Evolutionary conservation across 2,113 vertebrate species (phyloP), one percentile per base, ranked within the genome.

Genomic region (Hepsetus odoe): DNA sequence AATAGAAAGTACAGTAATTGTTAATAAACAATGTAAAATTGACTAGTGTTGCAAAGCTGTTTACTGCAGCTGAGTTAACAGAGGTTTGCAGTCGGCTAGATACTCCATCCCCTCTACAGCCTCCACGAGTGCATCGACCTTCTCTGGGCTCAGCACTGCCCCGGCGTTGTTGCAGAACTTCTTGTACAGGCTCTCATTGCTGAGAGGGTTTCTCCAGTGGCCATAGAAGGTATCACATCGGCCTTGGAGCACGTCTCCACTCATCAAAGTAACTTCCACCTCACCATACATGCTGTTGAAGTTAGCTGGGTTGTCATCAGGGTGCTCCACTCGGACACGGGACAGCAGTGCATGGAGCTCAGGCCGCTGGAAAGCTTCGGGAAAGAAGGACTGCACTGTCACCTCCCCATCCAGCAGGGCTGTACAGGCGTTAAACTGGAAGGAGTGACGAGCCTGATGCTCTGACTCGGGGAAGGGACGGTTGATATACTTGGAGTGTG

Each of bases 141-240:
- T 91, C 49, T 89, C 90, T 9, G 87, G 80, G 0, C 89, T 80
- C 53, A 96, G 89, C 44, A 95, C 94, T 0, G 81, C 68, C 1
- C 88, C 89, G 0, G 94, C 95, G 0, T 96, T 97, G 83, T 82
- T 87, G 1, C 88, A 78, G 72, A 97, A 97, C 86, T 96, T 97
- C 85, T 90, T 94, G 66, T 86, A 87, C 71, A 97, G 90, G 0
- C 94, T 94, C 72, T 95, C 93, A 3, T 91, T 86, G 77, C 91
- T 94, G 66, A 97, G 90, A 0, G 95, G 95, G 49, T 95, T 95
- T 76, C 95, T 93, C 95, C 95, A 96, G 88, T 96, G 96, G 56
- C 95, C 95, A 0, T 96, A 96, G 87, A 97, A 96, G 24, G 95
- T 96, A 87, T 96, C 90, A 61, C 95, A 96, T 53, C 91, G 94